phyloP scores from a whole-genome alignment of 2,797 vertebrate genomes.

The Galagoides demidoff region DNA sequence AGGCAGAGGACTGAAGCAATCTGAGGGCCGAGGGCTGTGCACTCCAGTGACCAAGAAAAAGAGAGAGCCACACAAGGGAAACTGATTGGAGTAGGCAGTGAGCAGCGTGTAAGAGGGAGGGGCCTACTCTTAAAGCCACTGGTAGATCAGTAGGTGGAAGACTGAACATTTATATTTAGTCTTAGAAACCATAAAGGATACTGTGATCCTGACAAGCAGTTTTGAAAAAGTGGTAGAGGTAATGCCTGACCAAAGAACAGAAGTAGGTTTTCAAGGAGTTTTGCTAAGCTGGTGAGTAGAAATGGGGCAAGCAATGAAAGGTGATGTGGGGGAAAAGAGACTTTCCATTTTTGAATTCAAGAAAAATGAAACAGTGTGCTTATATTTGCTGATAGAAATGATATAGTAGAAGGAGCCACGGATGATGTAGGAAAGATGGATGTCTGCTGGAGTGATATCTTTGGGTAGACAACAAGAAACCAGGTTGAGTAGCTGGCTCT shows the following conservation, averaged over 20 bases:
- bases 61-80: neutral
- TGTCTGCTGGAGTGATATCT: neutral
- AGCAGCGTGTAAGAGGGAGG: neutral
- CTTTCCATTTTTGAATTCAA: neutral
- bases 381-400: neutral
- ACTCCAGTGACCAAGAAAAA: neutral
- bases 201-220: constrained; percentile 5
- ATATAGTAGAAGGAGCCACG: neutral
- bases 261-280: constrained; percentile 6
- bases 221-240: neutral
- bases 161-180: constrained; percentile 19
- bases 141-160: neutral
- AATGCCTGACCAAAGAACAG: neutral
- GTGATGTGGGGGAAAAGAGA: neutral
- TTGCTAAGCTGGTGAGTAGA: neutral
- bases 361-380: neutral
- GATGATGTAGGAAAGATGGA: neutral
- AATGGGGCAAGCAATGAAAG: neutral
- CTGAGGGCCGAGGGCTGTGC: neutral
- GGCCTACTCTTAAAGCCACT: neutral
- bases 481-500: neutral
- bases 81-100: too few relatives aligned
- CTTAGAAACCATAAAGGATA: constrained; percentile 13
- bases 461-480: neutral
- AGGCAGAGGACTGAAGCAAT: neutral